A percentile compares a stretch with the other conserved stretches of the same genome.
Conservation (phyloP, 2,113 vertebrate genomes). For the Cryptotis parvus region DNA sequence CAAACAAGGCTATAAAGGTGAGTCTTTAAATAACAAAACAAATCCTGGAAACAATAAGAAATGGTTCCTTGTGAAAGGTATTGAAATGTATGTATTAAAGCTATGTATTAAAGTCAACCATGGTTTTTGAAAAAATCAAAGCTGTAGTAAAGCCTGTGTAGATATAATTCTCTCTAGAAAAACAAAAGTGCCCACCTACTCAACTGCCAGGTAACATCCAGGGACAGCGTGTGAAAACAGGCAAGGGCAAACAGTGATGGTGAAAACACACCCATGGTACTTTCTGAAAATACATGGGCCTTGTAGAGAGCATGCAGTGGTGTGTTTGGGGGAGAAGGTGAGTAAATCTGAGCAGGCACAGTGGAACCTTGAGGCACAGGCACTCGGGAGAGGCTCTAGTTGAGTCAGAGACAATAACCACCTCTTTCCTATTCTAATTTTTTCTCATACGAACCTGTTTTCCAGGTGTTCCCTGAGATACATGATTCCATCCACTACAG, state of each 20-base stretch:
- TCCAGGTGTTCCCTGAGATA: not conserved
- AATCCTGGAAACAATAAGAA: too few species aligned
- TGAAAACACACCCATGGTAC: too few species aligned
- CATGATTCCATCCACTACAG: not conserved
- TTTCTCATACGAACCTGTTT: not conserved
- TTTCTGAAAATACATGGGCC: not conserved
- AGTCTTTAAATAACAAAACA: too few species aligned
- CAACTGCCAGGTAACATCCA: not conserved
- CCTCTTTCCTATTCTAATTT: not conserved
- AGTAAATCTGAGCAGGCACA: accelerated
- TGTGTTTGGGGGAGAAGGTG: accelerated
- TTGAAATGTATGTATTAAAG: too few species aligned
- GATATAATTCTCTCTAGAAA: not conserved
- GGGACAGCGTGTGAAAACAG: not conserved
- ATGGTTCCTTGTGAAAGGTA: not conserved
- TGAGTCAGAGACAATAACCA: too few species aligned
- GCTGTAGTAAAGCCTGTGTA: too few species aligned
- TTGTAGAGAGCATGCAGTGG: not conserved
- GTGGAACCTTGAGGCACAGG: not conserved
- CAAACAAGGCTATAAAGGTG: too few species aligned
- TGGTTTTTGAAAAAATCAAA: not conserved
- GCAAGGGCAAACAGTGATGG: not conserved
- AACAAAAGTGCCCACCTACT: not conserved
- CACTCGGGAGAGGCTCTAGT: not conserved
- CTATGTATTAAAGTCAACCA: not conserved